phyloP scores from a whole-genome alignment of 2,113 vertebrate species.

The Nibea albiflora region DNA sequence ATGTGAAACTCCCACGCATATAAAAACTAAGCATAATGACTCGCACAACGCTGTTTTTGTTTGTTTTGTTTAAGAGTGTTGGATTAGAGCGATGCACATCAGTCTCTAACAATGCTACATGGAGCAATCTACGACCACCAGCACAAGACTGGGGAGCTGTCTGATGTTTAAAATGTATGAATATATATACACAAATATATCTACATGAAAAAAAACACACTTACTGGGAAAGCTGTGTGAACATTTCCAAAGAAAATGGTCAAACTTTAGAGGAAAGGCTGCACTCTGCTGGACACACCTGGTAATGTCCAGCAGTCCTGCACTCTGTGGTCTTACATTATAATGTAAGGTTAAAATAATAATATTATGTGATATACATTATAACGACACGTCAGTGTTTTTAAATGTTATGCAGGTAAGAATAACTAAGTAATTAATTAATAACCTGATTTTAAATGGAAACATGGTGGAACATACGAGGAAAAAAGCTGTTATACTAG shows the following conservation, averaged over 20 bases:
- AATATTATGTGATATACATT: too few relatives aligned
- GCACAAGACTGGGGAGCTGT: background rate
- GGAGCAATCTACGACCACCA: background rate
- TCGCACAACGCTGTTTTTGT: background rate
- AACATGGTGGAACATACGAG: background rate
- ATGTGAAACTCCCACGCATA: conserved; percentile 47
- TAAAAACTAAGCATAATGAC: background rate
- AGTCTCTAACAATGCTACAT: background rate
- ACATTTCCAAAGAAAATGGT: background rate
- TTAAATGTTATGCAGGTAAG: background rate
- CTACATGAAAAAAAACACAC: too few relatives aligned
- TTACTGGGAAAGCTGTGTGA: background rate
- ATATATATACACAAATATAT: too few relatives aligned
- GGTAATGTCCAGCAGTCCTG: background rate
- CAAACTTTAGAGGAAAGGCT: conserved; percentile 10
- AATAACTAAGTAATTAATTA: background rate
- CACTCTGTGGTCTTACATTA: background rate
- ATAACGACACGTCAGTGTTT: background rate
- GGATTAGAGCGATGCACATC: background rate
- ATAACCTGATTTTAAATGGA: background rate
- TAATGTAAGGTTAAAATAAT: background rate
- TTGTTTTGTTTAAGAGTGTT: background rate
- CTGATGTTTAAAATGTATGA: background rate
- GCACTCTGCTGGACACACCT: conserved; percentile 61
- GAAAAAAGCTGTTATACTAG: background rate